Conservation (phyloP, 2,113 vertebrate genomes). For the Trichechus manatus region DNA sequence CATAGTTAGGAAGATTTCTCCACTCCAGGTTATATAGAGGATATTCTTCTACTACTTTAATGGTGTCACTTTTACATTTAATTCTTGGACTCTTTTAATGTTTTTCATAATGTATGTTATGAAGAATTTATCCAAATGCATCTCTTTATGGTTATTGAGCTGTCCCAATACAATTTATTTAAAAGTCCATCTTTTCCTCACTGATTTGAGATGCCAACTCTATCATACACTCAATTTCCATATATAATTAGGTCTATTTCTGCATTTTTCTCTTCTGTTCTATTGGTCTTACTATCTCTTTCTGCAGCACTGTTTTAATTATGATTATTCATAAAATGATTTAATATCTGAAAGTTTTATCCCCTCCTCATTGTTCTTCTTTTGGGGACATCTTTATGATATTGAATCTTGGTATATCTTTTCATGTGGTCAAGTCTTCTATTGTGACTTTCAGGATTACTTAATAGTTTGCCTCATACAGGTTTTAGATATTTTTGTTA, state of each 20-base stretch:
- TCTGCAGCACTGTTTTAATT: background rate
- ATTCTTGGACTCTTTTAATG: background rate
- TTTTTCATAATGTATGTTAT: background rate
- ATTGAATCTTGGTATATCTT: background rate
- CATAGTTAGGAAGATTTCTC: background rate
- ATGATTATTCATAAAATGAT: background rate
- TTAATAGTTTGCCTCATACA: background rate
- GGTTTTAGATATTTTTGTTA: background rate
- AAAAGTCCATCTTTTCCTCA: background rate
- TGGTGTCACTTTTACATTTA: slow-evolving; percentile 16
- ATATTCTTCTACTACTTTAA: background rate
- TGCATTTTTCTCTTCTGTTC: background rate
- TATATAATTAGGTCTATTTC: background rate
- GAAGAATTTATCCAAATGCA: background rate
- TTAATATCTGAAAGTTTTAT: background rate
- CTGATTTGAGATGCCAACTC: background rate
- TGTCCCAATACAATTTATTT: background rate
- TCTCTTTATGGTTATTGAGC: background rate
- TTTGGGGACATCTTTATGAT: background rate
- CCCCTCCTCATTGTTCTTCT: background rate
- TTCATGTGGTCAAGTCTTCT: background rate
- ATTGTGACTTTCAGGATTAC: background rate
- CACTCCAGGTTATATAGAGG: no score
- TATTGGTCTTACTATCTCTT: background rate
- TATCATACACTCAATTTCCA: background rate